These are phyloP conservation scores for Euura lappo DNA, from an alignment of 1,140 invertebrate genomes.

Conservation along the genomic window DNA sequence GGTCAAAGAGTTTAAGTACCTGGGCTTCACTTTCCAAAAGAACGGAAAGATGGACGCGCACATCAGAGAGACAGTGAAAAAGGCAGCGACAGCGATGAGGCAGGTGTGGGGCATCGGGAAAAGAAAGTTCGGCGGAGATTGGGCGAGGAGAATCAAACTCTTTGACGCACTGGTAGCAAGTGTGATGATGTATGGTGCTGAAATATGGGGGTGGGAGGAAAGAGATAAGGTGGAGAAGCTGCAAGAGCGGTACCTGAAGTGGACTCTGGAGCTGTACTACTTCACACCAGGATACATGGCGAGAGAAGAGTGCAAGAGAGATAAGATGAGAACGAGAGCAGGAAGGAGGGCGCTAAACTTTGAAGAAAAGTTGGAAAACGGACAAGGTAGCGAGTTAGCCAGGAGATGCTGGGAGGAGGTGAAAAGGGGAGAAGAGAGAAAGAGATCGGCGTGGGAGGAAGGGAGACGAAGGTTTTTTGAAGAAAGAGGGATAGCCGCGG, in stretches of 20 bases:
- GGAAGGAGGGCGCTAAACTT: neutral
- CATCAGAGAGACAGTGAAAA: no score
- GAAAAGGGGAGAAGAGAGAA: neutral
- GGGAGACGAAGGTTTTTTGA: neutral
- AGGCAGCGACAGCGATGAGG: no score
- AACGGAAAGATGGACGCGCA: no score
- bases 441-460: neutral
- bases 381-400: neutral
- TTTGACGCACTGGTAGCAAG: no score
- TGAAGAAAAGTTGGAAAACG: neutral
- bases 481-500: neutral
- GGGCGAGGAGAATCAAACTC: no score
- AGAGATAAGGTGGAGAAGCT: no score
- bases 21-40: no score
- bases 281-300: neutral
- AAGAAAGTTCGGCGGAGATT: no score
- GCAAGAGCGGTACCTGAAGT: neutral
- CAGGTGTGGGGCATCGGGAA: no score
- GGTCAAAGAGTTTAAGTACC: no score
- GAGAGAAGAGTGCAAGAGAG: neutral
- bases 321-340: neutral
- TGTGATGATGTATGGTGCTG: no score
- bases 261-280: neutral
- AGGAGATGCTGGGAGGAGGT: neutral
- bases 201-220: no score